phyloP scores from a whole-genome alignment of 2,113 vertebrate genomes.

The Phodopus roborovskii region DNA sequence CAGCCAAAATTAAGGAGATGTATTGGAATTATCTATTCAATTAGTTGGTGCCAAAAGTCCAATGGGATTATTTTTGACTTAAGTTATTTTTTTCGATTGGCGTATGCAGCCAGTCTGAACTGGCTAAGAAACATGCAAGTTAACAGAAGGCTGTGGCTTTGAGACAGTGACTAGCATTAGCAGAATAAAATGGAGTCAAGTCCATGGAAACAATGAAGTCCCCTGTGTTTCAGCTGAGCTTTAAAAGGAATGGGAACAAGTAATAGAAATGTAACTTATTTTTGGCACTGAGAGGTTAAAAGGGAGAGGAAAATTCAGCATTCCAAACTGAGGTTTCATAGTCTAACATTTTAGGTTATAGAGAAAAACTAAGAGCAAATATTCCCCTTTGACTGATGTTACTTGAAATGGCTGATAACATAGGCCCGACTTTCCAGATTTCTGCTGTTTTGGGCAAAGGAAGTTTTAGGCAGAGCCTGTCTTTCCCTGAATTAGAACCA shows the following conservation, averaged over 20 bases:
- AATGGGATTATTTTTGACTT: conserved; percentile 60
- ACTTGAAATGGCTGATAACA: background rate
- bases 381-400: background rate
- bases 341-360: conserved; percentile 51
- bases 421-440: background rate
- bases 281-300: conserved; percentile 4
- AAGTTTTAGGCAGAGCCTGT: background rate
- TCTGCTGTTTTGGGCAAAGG: background rate
- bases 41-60: conserved; percentile 53
- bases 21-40: conserved; percentile 64
- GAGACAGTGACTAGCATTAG: conserved; percentile 32
- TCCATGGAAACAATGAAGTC: conserved; percentile 45
- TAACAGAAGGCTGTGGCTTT: conserved; percentile 23
- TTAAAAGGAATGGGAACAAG: conserved; percentile 50
- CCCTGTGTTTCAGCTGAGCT: conserved; percentile 40
- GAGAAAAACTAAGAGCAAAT: conserved; percentile 18
- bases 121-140: conserved; percentile 19
- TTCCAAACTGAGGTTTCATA: conserved; percentile 21
- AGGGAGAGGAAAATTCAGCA: background rate
- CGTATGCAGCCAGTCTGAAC: background rate
- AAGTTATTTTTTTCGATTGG: conserved; percentile 33
- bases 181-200: conserved; percentile 7
- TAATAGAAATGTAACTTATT: background rate
- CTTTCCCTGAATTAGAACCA: conserved; percentile 49
- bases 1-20: conserved; percentile 41